Percentiles rank a stretch among this genome's conserved stretches.
Conservation (phyloP, 2,888 invertebrate species). For the Andrena praecox region DNA sequence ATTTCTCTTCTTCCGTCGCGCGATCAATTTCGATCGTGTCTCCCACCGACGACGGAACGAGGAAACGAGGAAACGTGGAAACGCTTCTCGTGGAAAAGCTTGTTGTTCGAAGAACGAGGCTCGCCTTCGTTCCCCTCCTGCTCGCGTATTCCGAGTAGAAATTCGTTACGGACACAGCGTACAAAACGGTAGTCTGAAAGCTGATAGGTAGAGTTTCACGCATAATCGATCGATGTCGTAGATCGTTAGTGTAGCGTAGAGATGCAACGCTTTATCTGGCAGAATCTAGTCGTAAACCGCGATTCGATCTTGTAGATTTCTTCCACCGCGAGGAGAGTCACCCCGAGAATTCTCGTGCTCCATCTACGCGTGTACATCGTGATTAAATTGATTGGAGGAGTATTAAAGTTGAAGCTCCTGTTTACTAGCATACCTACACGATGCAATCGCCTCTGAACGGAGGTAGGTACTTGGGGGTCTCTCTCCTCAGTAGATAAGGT, state of each 20-base stretch:
- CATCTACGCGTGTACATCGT: too few relatives aligned
- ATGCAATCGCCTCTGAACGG: neutral
- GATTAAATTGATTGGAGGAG: too few relatives aligned
- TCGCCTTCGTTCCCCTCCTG: constrained; percentile 28
- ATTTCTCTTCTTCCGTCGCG: neutral
- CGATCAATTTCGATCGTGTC: neutral
- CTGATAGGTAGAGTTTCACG: constrained; percentile 28
- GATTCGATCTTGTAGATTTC: constrained; percentile 18
- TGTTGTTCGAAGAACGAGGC: neutral
- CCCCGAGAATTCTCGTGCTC: neutral
- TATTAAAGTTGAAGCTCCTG: too few relatives aligned
- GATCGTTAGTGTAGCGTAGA: constrained; percentile 43
- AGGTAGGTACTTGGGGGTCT: neutral
- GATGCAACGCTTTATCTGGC: constrained; percentile 49
- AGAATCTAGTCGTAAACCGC: constrained; percentile 46
- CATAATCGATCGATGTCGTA: constrained; percentile 59
- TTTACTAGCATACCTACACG: too few relatives aligned
- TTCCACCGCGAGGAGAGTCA: neutral
- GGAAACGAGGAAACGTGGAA: neutral
- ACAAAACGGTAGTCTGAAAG: constrained; percentile 25
- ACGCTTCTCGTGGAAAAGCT: neutral
- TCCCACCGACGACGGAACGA: neutral
- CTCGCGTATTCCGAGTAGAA: constrained; percentile 53
- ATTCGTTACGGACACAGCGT: constrained; percentile 34
- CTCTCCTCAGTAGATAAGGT: neutral